A percentile compares a stretch with the other conserved stretches of the same genome.
Conservation (phyloP, 2,113 vertebrate genomes). For the Catharus bicknelli region DNA sequence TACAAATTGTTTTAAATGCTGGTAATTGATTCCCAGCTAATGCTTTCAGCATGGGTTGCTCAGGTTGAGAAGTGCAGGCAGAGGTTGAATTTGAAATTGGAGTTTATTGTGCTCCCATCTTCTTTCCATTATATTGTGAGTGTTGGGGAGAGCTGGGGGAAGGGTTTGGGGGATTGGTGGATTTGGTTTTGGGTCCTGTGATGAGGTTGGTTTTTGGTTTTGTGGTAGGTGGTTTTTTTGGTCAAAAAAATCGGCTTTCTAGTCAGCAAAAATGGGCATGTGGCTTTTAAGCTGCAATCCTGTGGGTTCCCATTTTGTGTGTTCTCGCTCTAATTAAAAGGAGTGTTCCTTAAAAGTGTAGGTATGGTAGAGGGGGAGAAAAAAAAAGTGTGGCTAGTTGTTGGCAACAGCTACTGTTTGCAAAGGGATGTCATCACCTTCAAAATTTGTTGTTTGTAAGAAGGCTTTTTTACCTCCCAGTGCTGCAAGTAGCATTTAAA, state of each 20-base stretch:
- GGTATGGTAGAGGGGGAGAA: background rate
- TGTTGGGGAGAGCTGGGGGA: background rate
- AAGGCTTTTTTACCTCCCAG: conserved; percentile 38
- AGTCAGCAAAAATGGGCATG: background rate
- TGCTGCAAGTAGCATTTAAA: conserved; percentile 43
- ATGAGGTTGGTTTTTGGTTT: background rate
- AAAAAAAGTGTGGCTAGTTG: conserved; percentile 41
- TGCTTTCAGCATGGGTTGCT: background rate
- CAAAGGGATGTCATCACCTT: conserved; percentile 57
- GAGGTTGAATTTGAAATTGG: background rate
- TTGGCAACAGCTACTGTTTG: conserved; percentile 56
- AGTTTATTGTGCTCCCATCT: background rate
- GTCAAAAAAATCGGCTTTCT: background rate
- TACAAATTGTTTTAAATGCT: background rate
- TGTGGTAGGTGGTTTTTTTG: background rate
- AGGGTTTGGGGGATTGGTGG: background rate
- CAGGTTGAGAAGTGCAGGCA: background rate
- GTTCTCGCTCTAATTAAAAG: background rate
- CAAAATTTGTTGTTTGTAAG: conserved; percentile 46
- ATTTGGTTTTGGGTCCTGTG: background rate
- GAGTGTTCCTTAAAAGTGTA: background rate
- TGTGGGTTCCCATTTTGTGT: background rate
- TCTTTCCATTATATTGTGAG: background rate
- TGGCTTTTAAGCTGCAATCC: background rate
- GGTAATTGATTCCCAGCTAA: background rate